Base-by-base conservation (phyloP, 2,888 invertebrate species). In the Euplagia quadripunctaria region DNA sequence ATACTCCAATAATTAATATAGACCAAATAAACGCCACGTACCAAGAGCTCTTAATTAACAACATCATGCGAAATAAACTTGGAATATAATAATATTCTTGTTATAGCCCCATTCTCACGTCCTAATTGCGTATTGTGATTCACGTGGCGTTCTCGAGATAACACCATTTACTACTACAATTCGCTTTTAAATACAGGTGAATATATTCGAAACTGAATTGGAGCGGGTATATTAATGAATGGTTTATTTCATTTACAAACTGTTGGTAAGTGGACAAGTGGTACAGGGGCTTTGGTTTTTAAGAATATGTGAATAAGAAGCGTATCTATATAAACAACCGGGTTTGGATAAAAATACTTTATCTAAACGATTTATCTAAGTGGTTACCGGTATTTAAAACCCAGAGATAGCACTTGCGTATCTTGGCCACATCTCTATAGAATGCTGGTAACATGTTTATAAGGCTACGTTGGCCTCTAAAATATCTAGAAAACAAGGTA, bases 101-200 rank as follows among this genome's bases (percentile, higher is more conserved):
- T 78, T 74, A 80, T 74, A 76, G 73, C 55, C 66, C 67, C 65
- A 71, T 79, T 83, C 83, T 74, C 75, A 79, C 81, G 75, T 75
- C 61, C 77, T 75, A 79, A 83, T 81, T 75, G 70, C 64, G 72
- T 71, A 79, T 83, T 81, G 77, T 81, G 72, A 81, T 81, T 81
- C 81, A 64, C 46, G 17, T 17, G 64, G 73, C 71, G 74, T 76
- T 64, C 70, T 58, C 51, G 17, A 68, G 72, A 77, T 82, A 77
- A 81, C 55, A 58, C 12, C 20, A 75, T 77, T 75, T 71, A 79
- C 81, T 77, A 81, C 72, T 76, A 67, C 74, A 79, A 74, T 72
- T 72, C 42, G 12, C 31, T 61, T 61, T 61, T 31, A 61, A 61
- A 61, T 61, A 61, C 61, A 61, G 61, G 61, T 61, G 31, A 61